Evolutionary conservation across 2,797 vertebrate species (phyloP), one percentile per base, ranked within the genome.

Genomic region (Aldrovandia affinis): DNA sequence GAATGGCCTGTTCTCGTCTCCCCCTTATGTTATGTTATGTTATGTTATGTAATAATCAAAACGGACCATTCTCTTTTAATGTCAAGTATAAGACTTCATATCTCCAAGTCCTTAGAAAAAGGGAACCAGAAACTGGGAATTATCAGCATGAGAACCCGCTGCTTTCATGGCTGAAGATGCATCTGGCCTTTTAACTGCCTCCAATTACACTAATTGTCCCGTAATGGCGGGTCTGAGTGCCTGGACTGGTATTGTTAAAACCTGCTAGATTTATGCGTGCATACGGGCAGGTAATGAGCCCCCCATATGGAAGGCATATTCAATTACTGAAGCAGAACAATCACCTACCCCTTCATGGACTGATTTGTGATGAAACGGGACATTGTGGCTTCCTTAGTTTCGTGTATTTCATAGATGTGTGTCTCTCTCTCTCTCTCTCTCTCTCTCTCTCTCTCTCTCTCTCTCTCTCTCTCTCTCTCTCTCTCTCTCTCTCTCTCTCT

Each of bases 181-280:
- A 70, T 70, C 83, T 70, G 83, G 50, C 78, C 59, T 82, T 50
- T 25, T 68, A 81, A 30, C 79, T 83, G 2, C 88, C 75, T 85
- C 47, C 59, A 80, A 85, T 83, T 85, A 52, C 78, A 80, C 63
- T 88, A 68, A 87, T 39, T n/a, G 80, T 80, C 52, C 33, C 70
- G 82, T 90, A 88, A 88, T 86, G 81, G 88, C 78, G 83, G 75
- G 75, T 55, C 78, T 70, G 61, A 30, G 33, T 68, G 81, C 36
- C 80, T 25, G 39, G 73, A 47, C 42, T 47, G 77, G 54, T 10
- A 15, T 25, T 9, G 6, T 18, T 28, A 79, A 55, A 83, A 83
- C 88, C 83, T 86, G 86, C 70, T 78, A 30, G 22, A 77, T 83
- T 87, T 83, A 86, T 89, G 83, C 57, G 30, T 80, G 22, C 78